Evolutionary conservation across 23 tunicate genomes (phyloP).

Genomic region (Trididemnum miniatum): DNA sequence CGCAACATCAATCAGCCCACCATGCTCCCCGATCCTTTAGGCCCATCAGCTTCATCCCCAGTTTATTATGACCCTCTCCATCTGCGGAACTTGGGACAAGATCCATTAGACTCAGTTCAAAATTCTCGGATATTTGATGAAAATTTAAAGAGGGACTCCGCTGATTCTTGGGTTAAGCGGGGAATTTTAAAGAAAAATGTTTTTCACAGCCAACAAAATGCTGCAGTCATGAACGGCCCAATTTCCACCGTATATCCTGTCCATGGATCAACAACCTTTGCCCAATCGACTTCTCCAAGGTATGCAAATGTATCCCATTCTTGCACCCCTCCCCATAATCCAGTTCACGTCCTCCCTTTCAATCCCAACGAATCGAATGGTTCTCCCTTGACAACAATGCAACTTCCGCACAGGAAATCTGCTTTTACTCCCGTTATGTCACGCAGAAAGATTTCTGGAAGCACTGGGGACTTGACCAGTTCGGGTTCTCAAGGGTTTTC

Average conservation of each 20-base stretch:
- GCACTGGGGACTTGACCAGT: slow-evolving; percentile 34
- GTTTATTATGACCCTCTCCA: slow-evolving; percentile 77
- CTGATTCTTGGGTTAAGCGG: background rate
- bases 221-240: background rate
- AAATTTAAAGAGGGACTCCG: background rate
- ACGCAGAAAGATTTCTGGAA: slow-evolving; percentile 14
- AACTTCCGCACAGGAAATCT: slow-evolving; percentile 31
- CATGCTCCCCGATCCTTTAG: background rate
- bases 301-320: background rate
- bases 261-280: background rate
- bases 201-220: background rate
- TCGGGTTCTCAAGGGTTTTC: slow-evolving; percentile 16
- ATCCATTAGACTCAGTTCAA: background rate
- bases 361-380: slow-evolving; percentile 14
- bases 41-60: background rate
- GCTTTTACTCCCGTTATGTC: slow-evolving; percentile 78
- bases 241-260: background rate
- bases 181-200: slow-evolving; percentile 52
- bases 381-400: background rate
- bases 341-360: slow-evolving; percentile 13
- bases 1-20: no score
- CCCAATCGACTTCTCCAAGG: background rate
- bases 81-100: background rate
- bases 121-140: background rate
- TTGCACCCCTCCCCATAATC: background rate